Evolutionary conservation across 2,113 vertebrate genomes (phyloP), one percentile per base, ranked within the genome.

Genomic region (Onychostoma macrolepis): DNA sequence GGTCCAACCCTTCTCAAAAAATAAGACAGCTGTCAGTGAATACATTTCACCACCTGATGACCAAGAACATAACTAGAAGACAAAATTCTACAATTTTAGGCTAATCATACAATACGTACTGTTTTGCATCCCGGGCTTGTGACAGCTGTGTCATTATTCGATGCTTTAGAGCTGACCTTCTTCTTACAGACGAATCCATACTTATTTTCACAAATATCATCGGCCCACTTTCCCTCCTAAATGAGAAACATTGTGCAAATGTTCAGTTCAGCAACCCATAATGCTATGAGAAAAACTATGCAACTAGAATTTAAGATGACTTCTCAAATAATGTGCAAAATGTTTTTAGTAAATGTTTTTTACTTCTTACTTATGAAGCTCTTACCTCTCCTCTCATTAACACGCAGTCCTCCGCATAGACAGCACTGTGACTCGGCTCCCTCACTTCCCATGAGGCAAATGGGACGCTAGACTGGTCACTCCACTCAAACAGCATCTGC

Each of bases 401-500:
- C 8, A 97, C 96, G 41, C 98, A 99, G 85, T 99, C 95, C 38
- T 97, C 96, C 77, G 95, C 93, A 88, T 91, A 92, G 56, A 90
- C 87, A 41, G 93, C 92, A 56, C 91, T 90, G 53, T 96, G 93
- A 15, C 93, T 92, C 6, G 98, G 97, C 77, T 97, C 94, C 43
- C 96, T 96, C 82, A 33, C 94, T 71, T 94, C 90, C 98, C 98
- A 99, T 84, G 91, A 96, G 36, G 95, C 96, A 83, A 96, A 99
- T 0, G 91, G 95, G 33, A 99, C 96, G 0, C 93, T 90, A 0
- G 96, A 95, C 17, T 95, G 94, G 89, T 99, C 98, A 0, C 95
- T 97, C 98, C 98, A 99, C 78, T 97, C 97, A 93, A 99, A 99
- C 87, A 96, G 94, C 92, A 98, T 96, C 72, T 97, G 95, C 71